These are phyloP conservation scores for Heloderma charlesbogerti DNA, from an alignment of 2,113 vertebrate genomes.

Conservation along the genomic window DNA sequence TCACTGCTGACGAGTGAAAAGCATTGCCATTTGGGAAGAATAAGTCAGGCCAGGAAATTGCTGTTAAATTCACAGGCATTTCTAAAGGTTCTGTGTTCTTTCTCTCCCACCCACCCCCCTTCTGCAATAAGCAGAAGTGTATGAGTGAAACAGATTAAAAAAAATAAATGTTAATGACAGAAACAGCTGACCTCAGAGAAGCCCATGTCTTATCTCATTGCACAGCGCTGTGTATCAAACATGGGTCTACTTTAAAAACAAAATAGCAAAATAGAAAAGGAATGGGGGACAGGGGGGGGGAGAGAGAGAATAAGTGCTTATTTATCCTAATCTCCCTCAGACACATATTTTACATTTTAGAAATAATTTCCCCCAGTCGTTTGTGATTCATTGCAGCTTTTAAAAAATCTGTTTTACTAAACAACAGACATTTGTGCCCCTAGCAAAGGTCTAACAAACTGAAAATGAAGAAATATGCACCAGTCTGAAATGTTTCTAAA, in stretches of 20 bases:
- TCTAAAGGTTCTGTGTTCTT: slow-evolving; percentile 63
- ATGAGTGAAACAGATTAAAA: slow-evolving; percentile 59
- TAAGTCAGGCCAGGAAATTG: slow-evolving; percentile 57
- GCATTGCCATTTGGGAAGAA: slow-evolving; percentile 56
- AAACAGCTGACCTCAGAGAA: slow-evolving; percentile 54
- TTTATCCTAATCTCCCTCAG: slow-evolving; percentile 70
- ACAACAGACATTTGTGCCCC: not conserved
- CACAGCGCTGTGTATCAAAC: slow-evolving; percentile 59
- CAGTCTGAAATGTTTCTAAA: slow-evolving; percentile 32
- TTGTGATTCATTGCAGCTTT: slow-evolving; percentile 35
- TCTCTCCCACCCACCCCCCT: slow-evolving; percentile 3
- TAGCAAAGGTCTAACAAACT: slow-evolving; percentile 47
- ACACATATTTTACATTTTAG: slow-evolving; percentile 47
- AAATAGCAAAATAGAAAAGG: not conserved
- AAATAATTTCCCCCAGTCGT: slow-evolving; percentile 44
- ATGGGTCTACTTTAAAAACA: slow-evolving; percentile 45
- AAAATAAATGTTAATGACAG: slow-evolving; percentile 44
- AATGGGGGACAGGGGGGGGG: not conserved
- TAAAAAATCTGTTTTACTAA: slow-evolving; percentile 39
- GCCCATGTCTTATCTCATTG: slow-evolving; percentile 47
- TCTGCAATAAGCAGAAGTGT: slow-evolving; percentile 54
- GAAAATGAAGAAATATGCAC: slow-evolving; percentile 39
- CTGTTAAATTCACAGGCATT: slow-evolving; percentile 62
- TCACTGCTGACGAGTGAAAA: slow-evolving; percentile 54
- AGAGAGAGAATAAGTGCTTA: slow-evolving; percentile 49